Percentiles rank a stretch among this genome's conserved stretches.
These are phyloP conservation scores for Corythornis leucogaster DNA, from an alignment of 2,797 vertebrate species.

Conservation along the genomic window DNA sequence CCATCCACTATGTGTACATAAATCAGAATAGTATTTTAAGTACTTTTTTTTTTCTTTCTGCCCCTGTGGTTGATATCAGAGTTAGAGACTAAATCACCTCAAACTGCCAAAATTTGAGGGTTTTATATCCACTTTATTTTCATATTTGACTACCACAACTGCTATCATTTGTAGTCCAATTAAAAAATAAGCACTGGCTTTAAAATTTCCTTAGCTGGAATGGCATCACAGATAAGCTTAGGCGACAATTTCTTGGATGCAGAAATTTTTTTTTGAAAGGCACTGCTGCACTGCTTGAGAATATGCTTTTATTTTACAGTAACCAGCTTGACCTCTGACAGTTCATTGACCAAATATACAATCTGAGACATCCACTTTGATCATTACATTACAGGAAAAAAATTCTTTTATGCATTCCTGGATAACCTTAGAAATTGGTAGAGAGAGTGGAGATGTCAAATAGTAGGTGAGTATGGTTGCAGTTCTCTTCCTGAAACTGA, in stretches of 20 bases:
- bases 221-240: neutral
- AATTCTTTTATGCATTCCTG: neutral
- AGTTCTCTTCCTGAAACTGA: neutral
- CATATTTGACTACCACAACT: neutral
- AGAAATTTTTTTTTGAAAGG: neutral
- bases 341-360: neutral
- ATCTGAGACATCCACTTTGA: neutral
- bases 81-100: neutral
- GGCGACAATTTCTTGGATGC: neutral
- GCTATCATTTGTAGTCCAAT: neutral
- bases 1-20: neutral
- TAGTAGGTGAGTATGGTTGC: neutral
- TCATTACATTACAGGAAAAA: neutral
- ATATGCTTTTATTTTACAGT: neutral
- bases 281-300: neutral
- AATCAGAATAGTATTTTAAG: neutral
- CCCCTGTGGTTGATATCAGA: neutral
- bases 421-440: neutral
- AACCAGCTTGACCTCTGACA: neutral
- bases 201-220: neutral
- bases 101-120: neutral
- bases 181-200: neutral
- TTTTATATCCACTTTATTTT: slow-evolving; percentile 15
- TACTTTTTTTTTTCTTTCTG: neutral
- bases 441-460: neutral